Conservation (phyloP, 2,888 invertebrate species). For the Synanthedon andrenaeformis region DNA sequence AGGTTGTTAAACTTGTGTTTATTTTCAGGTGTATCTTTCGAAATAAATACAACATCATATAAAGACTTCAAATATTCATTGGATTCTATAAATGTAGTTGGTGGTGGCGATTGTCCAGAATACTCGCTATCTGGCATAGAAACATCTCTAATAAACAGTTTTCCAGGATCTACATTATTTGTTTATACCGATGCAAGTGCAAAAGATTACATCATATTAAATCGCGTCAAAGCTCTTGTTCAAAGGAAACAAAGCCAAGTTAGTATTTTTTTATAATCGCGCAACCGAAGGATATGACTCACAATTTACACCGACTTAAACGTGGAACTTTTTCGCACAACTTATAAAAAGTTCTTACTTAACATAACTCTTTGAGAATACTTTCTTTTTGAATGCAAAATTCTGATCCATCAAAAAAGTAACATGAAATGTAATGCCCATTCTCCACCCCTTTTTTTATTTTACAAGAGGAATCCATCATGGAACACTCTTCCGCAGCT, state of each 20-base stretch:
- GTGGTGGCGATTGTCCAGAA: constrained; percentile 17
- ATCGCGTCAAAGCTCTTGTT: constrained; percentile 7
- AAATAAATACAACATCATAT: not conserved
- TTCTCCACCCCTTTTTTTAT: too few relatives aligned
- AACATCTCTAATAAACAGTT: constrained; percentile 15
- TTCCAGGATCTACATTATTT: constrained; percentile 17
- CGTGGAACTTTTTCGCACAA: too few relatives aligned
- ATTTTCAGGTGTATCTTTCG: not conserved
- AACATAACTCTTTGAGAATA: too few relatives aligned
- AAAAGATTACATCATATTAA: constrained; percentile 11
- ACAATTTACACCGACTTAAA: too few relatives aligned
- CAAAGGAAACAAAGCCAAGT: not conserved
- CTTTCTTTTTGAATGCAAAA: too few relatives aligned
- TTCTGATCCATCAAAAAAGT: too few relatives aligned
- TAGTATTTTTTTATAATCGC: not conserved
- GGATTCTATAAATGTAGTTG: constrained; percentile 3
- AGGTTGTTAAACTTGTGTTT: too few relatives aligned
- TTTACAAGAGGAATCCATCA: too few relatives aligned
- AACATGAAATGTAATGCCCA: too few relatives aligned
- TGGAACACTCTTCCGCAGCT: too few relatives aligned
- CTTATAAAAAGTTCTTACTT: too few relatives aligned
- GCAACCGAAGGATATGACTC: too few relatives aligned
- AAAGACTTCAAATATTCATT: not conserved
- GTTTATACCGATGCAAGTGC: constrained; percentile 28
- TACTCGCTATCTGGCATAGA: constrained; percentile 16